Evolutionary conservation across 2,888 invertebrate species (phyloP).

Genomic region (Calliphora vomitoria): DNA sequence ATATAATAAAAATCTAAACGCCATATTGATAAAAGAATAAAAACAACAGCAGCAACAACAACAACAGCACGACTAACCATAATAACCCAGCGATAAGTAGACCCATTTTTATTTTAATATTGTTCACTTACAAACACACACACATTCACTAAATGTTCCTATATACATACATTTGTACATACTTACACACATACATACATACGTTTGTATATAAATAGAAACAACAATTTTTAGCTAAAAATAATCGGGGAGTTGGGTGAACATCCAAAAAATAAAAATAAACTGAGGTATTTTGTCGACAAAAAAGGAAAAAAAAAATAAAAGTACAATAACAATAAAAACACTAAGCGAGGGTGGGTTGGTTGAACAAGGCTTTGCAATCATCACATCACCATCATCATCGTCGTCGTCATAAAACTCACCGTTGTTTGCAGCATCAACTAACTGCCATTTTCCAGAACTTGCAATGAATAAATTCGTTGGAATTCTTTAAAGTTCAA

Average conservation of each 20-base stretch:
- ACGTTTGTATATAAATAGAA: slow-evolving; percentile 60
- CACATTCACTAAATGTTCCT: slow-evolving; percentile 19
- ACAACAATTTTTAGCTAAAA: slow-evolving; percentile 61
- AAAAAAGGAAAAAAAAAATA: slow-evolving; percentile 49
- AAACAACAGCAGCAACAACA: slow-evolving; percentile 38
- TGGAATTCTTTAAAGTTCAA: neutral
- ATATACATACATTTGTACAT: neutral
- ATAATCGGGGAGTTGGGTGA: slow-evolving; percentile 59
- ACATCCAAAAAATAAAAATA: neutral
- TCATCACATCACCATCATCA: slow-evolving; percentile 61
- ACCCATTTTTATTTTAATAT: slow-evolving; percentile 68
- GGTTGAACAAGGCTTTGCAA: slow-evolving; percentile 73
- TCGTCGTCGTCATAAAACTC: slow-evolving; percentile 16
- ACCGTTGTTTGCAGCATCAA: neutral
- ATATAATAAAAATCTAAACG: slow-evolving; percentile 69
- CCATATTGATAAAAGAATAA: slow-evolving; percentile 71
- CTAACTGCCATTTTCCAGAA: neutral
- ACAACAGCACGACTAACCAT: slow-evolving; percentile 19
- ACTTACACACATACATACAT: neutral
- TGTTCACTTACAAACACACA: slow-evolving; percentile 23
- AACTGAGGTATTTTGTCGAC: slow-evolving; percentile 61
- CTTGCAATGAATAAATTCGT: neutral
- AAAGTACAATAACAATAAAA: slow-evolving; percentile 40
- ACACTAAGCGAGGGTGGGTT: slow-evolving; percentile 63
- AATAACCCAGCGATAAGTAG: slow-evolving; percentile 53